Conservation (phyloP, 2,888 invertebrate species). For the Drosophila infuscata region DNA sequence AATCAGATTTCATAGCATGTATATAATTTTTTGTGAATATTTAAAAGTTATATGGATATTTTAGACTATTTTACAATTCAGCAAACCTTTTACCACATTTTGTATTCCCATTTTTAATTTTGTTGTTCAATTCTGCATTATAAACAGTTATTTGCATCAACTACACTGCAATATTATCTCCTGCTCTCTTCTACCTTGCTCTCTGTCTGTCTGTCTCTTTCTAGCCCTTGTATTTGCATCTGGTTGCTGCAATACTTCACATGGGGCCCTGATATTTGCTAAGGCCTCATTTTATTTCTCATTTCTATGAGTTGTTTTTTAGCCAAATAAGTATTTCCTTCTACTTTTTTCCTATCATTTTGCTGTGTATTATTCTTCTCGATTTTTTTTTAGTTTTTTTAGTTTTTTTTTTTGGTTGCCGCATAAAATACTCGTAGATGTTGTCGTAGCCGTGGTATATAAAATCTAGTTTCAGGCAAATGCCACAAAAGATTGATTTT, state of each 20-base stretch:
- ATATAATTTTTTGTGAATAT: neutral
- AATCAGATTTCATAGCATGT: too few species aligned
- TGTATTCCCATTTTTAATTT: slow-evolving; percentile 3
- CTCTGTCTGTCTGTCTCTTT: neutral
- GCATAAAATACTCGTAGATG: slow-evolving; percentile 61
- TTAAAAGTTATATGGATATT: neutral
- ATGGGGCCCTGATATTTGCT: slow-evolving; percentile 60
- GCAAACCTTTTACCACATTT: neutral
- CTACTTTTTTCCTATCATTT: slow-evolving; percentile 11
- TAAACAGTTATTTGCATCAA: slow-evolving; percentile 28
- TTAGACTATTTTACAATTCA: neutral
- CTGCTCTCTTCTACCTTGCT: neutral
- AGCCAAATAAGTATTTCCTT: slow-evolving; percentile 2
- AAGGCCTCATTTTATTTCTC: slow-evolving; percentile 64
- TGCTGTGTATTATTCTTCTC: slow-evolving; percentile 19
- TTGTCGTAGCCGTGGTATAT: slow-evolving; percentile 50
- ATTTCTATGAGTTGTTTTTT: slow-evolving; percentile 38
- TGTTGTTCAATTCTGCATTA: slow-evolving; percentile 14
- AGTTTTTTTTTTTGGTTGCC: slow-evolving; percentile 39
- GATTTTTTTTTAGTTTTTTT: neutral
- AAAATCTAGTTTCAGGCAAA: slow-evolving; percentile 75
- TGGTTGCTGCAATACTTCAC: slow-evolving; percentile 36
- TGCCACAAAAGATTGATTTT: slow-evolving; percentile 78
- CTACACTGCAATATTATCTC: slow-evolving; percentile 16
- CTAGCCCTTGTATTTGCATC: neutral